Evolutionary conservation across 2,113 vertebrate species (phyloP).

Genomic region (Trichechus manatus): DNA sequence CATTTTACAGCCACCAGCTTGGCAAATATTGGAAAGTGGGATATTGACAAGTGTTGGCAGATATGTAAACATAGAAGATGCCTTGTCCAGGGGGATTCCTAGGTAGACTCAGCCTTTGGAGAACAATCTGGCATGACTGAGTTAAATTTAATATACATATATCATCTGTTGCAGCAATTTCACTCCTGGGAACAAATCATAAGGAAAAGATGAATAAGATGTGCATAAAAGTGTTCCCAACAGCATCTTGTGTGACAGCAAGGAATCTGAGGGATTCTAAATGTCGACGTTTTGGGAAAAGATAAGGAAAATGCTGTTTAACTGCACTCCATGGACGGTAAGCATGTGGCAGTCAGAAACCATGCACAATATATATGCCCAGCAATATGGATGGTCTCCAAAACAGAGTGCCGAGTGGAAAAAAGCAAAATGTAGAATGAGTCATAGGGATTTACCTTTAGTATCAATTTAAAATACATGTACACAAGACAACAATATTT

Average conservation of each 20-base stretch:
- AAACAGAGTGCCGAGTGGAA: fast-evolving
- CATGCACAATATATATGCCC: fast-evolving
- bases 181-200: background rate
- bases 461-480: background rate
- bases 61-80: fast-evolving
- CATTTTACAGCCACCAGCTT: fast-evolving
- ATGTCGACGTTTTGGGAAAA: fast-evolving
- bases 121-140: fast-evolving
- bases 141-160: fast-evolving
- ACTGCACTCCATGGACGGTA: fast-evolving
- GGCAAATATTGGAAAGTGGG: fast-evolving
- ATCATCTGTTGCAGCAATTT: background rate
- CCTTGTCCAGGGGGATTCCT: fast-evolving
- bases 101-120: fast-evolving
- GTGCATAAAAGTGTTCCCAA: fast-evolving
- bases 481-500: background rate
- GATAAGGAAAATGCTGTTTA: background rate
- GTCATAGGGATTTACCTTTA: background rate
- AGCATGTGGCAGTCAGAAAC: background rate
- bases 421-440: background rate
- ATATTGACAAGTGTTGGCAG: fast-evolving
- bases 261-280: too few species aligned
- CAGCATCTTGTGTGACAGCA: fast-evolving
- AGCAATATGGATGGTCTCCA: fast-evolving
- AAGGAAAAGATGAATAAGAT: background rate